Evolutionary conservation across 1,140 invertebrate genomes (phyloP), one percentile per base, ranked within the genome.

Genomic region (Temnothorax nylanderi): DNA sequence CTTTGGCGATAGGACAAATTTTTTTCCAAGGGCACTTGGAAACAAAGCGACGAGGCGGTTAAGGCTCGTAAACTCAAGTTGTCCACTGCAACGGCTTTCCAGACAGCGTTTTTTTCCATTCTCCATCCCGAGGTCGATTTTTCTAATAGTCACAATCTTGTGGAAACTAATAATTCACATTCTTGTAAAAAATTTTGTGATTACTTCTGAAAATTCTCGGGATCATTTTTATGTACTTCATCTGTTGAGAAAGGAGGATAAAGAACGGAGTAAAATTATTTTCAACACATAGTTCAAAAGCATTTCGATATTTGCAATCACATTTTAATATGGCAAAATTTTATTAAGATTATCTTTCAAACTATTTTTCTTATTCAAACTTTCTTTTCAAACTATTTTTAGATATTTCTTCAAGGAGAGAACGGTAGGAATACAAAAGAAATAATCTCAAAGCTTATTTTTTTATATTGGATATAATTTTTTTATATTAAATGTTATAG

Each of bases 11-110:
- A 75, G 56, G 26, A 75, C 69, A 32, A 75, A 84, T 62, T 84
- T 75, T 81, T 65, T 84, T 84, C 44, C 32, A 34, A 56, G 56
- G 56, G 26, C n/a, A 60, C 69, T 84, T 56, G 69, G 65, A 80
- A 44, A 64, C 11, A 5, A 72, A 75, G 69, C 41, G 41, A 49
- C 41, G 44, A 84, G 62, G 41, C 54, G 41, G 37, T 26, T 60
- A 74, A 74, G 32, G 41, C 16, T 56, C 80, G 56, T 84, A 75
- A 84, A 84, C 80, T 84, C 56, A 26, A 84, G 41, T 74, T 26
- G 60, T 78, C 37, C 54, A 75, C 11, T n/a, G 13, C 69, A 71
- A 71, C 11, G 21, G 54, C 51, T 21, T 37, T 62, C 49, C 67
- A 60, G 26, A 60, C 54, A n/a, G n/a, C 26, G 26, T 62, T 58